These are phyloP conservation scores for Pycnomerus fuliginosus DNA, from an alignment of 2,888 invertebrate genomes.

Conservation along the genomic window DNA sequence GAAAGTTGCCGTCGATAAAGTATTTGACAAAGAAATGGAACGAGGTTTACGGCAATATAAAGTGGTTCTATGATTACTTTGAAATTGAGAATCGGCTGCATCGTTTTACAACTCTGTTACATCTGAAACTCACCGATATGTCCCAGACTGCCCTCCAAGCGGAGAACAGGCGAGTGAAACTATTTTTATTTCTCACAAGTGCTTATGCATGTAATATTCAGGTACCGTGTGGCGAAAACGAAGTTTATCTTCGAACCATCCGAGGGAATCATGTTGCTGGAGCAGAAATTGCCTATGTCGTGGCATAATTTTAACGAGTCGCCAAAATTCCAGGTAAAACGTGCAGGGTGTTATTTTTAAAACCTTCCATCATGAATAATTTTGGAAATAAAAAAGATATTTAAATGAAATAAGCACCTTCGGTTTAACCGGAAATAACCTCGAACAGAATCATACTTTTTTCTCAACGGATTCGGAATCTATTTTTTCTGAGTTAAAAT, in stretches of 20 bases:
- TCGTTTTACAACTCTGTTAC: slow-evolving; percentile 63
- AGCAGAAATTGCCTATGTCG: slow-evolving; percentile 86
- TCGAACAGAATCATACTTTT: no score
- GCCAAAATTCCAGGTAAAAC: slow-evolving; percentile 67
- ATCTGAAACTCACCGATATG: slow-evolving; percentile 70
- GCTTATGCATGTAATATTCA: slow-evolving; percentile 41
- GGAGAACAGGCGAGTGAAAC: slow-evolving; percentile 64
- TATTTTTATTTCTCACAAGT: slow-evolving; percentile 6
- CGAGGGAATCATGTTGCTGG: slow-evolving; percentile 72
- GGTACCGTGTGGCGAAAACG: slow-evolving; percentile 81
- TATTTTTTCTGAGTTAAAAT: no score
- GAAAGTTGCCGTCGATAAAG: slow-evolving; percentile 62
- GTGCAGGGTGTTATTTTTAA: no score
- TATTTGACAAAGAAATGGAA: slow-evolving; percentile 58
- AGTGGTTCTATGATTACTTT: slow-evolving; percentile 76
- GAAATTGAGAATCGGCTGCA: slow-evolving; percentile 70
- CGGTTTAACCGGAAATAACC: no score
- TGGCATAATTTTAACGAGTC: slow-evolving; percentile 90
- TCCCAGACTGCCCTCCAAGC: slow-evolving; percentile 78
- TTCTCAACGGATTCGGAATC: no score
- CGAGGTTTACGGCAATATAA: slow-evolving; percentile 64
- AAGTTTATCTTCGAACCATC: slow-evolving; percentile 83
- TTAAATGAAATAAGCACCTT: no score
- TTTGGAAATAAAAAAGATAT: no score
- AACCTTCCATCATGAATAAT: no score